A percentile compares a stretch with the other conserved stretches of the same genome.
These are phyloP conservation scores for Otis tarda DNA, from an alignment of 2,113 vertebrate species.

Conservation along the genomic window DNA sequence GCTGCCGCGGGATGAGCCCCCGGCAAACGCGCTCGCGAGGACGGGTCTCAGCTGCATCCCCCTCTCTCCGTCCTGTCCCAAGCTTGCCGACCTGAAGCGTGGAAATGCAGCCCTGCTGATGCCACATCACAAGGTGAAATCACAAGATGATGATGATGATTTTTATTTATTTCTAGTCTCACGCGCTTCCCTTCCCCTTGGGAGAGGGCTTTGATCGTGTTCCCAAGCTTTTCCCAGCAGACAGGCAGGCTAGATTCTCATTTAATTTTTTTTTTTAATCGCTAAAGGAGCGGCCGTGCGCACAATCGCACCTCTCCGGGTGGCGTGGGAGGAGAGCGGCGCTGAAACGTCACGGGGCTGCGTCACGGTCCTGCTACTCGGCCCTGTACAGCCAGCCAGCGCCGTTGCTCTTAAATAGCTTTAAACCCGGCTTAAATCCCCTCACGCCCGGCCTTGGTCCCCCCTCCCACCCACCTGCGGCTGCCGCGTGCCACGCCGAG, in stretches of 20 bases:
- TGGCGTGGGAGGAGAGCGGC: background rate
- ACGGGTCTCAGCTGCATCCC: background rate
- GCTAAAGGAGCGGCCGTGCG: background rate
- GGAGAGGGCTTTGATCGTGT: background rate
- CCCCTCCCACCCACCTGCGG: background rate
- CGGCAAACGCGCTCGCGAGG: accelerated
- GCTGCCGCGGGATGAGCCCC: background rate
- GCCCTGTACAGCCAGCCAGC: accelerated
- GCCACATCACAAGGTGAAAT: background rate
- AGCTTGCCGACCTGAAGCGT: accelerated
- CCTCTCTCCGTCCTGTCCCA: background rate
- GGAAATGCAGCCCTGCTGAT: background rate
- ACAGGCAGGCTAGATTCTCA: background rate
- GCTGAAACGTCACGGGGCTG: accelerated
- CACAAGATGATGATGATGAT: accelerated
- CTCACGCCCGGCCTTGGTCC: background rate
- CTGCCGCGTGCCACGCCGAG: background rate
- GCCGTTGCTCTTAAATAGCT: accelerated
- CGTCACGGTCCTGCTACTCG: accelerated
- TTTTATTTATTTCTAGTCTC: background rate
- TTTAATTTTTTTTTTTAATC: too few species aligned
- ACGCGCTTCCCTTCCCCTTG: accelerated
- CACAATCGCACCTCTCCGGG: accelerated
- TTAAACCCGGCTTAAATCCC: background rate
- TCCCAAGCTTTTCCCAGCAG: background rate